A percentile compares a stretch with the other conserved stretches of the same genome.
Evolutionary conservation across 2,797 vertebrate genomes (phyloP).

Genomic region (Rhadinocentrus ornatus): DNA sequence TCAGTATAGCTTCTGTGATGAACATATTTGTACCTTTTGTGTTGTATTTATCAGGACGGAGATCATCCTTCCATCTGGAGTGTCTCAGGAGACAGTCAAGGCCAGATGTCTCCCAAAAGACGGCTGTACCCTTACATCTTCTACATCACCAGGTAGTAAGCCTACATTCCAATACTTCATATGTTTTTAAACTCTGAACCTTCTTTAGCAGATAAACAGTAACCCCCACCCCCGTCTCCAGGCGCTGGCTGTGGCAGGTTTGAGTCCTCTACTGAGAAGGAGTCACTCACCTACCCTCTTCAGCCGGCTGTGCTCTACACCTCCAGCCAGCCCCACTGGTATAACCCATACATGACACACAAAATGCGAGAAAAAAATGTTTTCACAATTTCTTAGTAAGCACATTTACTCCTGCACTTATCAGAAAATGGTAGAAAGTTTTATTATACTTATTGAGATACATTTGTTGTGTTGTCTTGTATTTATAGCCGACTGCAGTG

Average conservation of each 20-base stretch:
- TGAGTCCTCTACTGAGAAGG: slow-evolving; percentile 94
- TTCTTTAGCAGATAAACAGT: not conserved
- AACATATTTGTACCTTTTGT: slow-evolving; percentile 1
- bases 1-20: not conserved
- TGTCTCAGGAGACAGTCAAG: slow-evolving; percentile 94
- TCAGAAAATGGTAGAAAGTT: not conserved
- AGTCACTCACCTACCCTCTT: slow-evolving; percentile 92
- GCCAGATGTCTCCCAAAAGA: slow-evolving; percentile 91
- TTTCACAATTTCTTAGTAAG: not conserved
- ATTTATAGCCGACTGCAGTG: slow-evolving; percentile 73
- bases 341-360: slow-evolving; percentile 2
- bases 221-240: slow-evolving; percentile 59
- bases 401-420: not conserved
- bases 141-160: slow-evolving; percentile 93
- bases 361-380: slow-evolving; percentile 1
- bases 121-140: slow-evolving; percentile 91
- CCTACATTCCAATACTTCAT: not conserved
- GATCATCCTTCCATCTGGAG: slow-evolving; percentile 97
- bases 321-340: slow-evolving; percentile 87
- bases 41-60: slow-evolving; percentile 82
- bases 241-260: slow-evolving; percentile 93
- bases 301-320: slow-evolving; percentile 89
- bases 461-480: not conserved
- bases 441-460: not conserved
- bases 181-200: not conserved